phyloP scores from a whole-genome alignment of 2,113 vertebrate genomes.

The Gorilla gorilla region DNA sequence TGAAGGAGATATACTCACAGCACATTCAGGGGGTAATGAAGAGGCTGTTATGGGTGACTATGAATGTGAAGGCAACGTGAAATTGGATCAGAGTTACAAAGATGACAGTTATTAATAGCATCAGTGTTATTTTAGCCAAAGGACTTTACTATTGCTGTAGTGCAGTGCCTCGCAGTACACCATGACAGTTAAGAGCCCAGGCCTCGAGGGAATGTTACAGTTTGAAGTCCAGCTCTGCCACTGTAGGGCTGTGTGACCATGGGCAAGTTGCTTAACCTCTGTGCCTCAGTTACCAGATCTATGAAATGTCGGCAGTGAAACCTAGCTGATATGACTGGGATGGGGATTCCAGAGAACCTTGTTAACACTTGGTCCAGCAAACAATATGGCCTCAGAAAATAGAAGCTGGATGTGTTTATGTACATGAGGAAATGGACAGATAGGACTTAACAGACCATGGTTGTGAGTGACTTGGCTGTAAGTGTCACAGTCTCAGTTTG shows the following conservation, averaged over 20 bases:
- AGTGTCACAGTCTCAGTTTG: background rate
- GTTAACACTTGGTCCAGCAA: background rate
- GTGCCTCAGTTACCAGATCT: background rate
- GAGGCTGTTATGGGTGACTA: background rate
- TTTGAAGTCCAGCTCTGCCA: background rate
- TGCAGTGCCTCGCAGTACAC: background rate
- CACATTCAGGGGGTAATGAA: background rate
- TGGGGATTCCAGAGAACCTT: background rate
- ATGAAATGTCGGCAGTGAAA: background rate
- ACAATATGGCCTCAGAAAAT: background rate
- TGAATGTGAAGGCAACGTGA: background rate
- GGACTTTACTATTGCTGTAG: background rate
- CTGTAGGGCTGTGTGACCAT: background rate
- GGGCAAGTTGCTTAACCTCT: background rate
- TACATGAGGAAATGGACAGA: background rate
- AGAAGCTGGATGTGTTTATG: background rate
- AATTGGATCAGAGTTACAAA: background rate
- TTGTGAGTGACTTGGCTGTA: background rate
- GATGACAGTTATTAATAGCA: slow-evolving; percentile 1
- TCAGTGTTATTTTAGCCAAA: background rate
- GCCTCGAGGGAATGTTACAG: background rate
- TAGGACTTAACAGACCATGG: background rate
- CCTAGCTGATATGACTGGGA: background rate
- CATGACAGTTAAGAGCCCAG: background rate
- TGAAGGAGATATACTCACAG: background rate